Evolutionary conservation across 2,797 vertebrate genomes (phyloP), one percentile per base, ranked within the genome.

Genomic region (Novumbra hubbsi): DNA sequence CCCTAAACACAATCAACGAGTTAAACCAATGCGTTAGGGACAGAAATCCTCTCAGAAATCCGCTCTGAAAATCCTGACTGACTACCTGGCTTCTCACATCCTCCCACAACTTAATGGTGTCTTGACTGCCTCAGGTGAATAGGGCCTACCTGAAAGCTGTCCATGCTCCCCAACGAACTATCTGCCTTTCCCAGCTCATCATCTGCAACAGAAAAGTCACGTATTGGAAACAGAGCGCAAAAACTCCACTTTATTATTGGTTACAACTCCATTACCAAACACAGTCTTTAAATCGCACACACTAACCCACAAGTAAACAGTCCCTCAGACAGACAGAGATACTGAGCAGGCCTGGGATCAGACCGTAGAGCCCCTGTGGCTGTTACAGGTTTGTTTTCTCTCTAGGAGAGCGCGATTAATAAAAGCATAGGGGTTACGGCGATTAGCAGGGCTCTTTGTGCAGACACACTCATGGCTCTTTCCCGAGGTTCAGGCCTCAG

Each of bases 131-230:
- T 64, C 15, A 55, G 21, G 17, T 48, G 74, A 67, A 19, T 11
- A 32, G 9, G n/a, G 24, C 55, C 55, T 27, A 95, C 94, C 93
- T 98, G 95, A 92, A 97, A 98, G 92, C 95, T 98, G 86, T 99
- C 98, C 91, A 97, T 93, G 84, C 94, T 93, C 73, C 96, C 95
- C 83, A 95, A 94, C 28, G 95, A 96, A 76, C 93, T 95, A 90
- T 99, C 98, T 77, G 95, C 90, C 86, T 95, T 99, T 84, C 92
- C 95, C 87, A 96, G 93, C 82, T 99, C 98, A 85, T 99, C 98
- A 92, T 99, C 97, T 98, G 82, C 78, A 92, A 91, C 9, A 63
- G 66, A 34, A 68, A 71, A 57, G 49, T 17, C 9, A 79, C 73
- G 62, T 66, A 66, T 32, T 81, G 41, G 30, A 73, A 24, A 9